Conservation (phyloP, 1,140 invertebrate genomes). For the Saccostrea echinata region DNA sequence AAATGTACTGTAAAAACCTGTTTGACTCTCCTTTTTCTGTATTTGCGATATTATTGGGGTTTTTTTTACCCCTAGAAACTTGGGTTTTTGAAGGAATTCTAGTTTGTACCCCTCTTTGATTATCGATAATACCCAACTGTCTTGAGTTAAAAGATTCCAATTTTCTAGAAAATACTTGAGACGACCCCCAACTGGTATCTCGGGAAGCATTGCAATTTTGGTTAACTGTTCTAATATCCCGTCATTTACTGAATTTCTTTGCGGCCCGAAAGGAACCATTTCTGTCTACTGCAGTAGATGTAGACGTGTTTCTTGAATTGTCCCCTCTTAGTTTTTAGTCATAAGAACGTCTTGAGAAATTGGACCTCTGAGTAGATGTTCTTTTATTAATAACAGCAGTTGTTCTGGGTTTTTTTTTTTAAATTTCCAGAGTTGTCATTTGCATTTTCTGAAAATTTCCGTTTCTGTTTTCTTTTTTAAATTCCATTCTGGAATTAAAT, state of each 20-base stretch:
- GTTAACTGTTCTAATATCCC: slow-evolving; percentile 12
- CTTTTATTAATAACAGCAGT: not conserved
- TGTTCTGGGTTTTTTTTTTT: not conserved
- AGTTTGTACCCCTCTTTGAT: too few relatives aligned
- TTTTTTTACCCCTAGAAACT: not conserved
- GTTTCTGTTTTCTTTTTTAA: too few relatives aligned
- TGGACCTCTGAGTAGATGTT: slow-evolving; percentile 9
- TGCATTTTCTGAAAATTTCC: slow-evolving; percentile 44
- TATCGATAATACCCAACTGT: too few relatives aligned
- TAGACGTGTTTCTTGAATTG: too few relatives aligned
- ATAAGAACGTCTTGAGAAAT: too few relatives aligned
- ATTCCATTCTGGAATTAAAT: slow-evolving; percentile 53
- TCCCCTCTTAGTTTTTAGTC: too few relatives aligned
- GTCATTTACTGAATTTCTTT: too few relatives aligned
- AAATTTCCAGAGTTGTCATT: not conserved
- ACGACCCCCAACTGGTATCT: slow-evolving; percentile 41
- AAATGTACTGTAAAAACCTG: slow-evolving; percentile 60
- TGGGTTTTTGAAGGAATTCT: slow-evolving; percentile 17
- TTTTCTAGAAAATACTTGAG: slow-evolving; percentile 38
- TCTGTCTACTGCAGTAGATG: too few relatives aligned
- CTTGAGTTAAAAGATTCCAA: slow-evolving; percentile 15
- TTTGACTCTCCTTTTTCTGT: not conserved
- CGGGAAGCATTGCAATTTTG: not conserved
- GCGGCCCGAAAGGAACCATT: too few relatives aligned
- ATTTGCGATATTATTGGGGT: not conserved